Base-by-base conservation (phyloP, 2,113 vertebrate species). In the Tychaedon coryphoeus region DNA sequence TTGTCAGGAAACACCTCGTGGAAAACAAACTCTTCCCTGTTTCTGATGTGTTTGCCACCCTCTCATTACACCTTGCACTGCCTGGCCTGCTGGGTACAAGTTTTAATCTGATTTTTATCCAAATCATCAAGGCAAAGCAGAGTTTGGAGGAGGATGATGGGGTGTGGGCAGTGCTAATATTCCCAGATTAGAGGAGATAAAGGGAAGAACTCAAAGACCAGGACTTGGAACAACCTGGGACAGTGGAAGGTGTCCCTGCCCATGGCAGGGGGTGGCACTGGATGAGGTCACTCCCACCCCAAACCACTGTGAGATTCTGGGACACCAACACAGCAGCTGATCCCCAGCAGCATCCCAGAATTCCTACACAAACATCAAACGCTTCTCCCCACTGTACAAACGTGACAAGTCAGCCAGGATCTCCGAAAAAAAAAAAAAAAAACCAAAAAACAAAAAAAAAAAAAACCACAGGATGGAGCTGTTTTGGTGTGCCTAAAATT, bases 221-320 rank as follows among this genome's bases (percentile, higher is more conserved):
- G 43, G 67, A 8, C 15, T 7, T 12, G 45, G 45, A n/a, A 5
- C 38, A 73, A 0, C 23, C 36, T 25, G 45, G 69, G 23, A 3
- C 3, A 17, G 28, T 6, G 19, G 77, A 3, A 60, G 19, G 19
- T 28, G 75, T 36, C 50, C 66, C 20, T 42, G 31, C 20, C n/a
- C 42, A 11, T 1, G 65, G 47, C 54, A 62, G 51, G 28, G 34
- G 56, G 64, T 62, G 67, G 67, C 1, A 36, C 22, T 8, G 66
- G 26, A 1, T 24, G 51, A 2, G 2, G 76, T 24, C 38, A 6
- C n/a, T 45, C 19, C 76, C 86, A 29, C 2, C 15, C 60, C 60
- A 11, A 58, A 19, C 6, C 33, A 1, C 3, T 3, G 28, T 1
- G 31, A 0, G 24, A 15, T 6, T 29, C 53, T 25, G 47, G 31